Base-by-base conservation (phyloP, 2,113 vertebrate species). In the Alectura lathami region DNA sequence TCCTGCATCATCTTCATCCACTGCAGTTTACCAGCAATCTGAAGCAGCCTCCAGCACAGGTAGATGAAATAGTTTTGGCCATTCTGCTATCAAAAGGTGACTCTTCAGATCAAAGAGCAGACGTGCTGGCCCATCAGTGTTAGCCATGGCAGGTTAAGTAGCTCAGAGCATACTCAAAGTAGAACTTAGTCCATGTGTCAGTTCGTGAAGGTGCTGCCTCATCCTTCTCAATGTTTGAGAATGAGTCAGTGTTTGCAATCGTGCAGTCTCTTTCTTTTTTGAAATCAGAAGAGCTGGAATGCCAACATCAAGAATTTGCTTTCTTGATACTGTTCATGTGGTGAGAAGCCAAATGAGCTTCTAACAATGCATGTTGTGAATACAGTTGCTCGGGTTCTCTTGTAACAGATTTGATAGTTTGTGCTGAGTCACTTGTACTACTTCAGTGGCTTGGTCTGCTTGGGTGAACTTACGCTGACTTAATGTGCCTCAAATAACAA, bases 21-120 rank as follows among this genome's bases (percentile, higher is more conserved):
- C 97, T 81, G 96, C 97, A 20, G 83, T 98, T 93, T 98, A 98
- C 77, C 97, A 98, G 91, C 96, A 97, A 85, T 98, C 97, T 13
- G 98, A 98, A 95, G 96, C 97, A 21, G 96, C 96, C 66, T 98
- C 97, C 88, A 98, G 97, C 96, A 97, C 97, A 98, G 98, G 98
- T 98, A 93, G 82, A 96, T 96, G 79, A 32, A 85, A 62, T 80
- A 56, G 12, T 77, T 88, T 24, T 81, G 77, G 74, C 57, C 57
- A 17, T 57, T 91, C 56, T 88, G 2, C 0, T 84, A 30, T 77
- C 73, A 43, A 62, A 75, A 88, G 29, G 26, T 69, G 20, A 40
- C 43, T 68, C 60, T 48, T 70, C 10, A 74, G 81, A 75, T 75
- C 38, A 74, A 77, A 83, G 78, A 90, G 45, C n/a, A 86, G 60